phyloP scores from a whole-genome alignment of 2,113 vertebrate species.

The Rhinolophus sinicus region DNA sequence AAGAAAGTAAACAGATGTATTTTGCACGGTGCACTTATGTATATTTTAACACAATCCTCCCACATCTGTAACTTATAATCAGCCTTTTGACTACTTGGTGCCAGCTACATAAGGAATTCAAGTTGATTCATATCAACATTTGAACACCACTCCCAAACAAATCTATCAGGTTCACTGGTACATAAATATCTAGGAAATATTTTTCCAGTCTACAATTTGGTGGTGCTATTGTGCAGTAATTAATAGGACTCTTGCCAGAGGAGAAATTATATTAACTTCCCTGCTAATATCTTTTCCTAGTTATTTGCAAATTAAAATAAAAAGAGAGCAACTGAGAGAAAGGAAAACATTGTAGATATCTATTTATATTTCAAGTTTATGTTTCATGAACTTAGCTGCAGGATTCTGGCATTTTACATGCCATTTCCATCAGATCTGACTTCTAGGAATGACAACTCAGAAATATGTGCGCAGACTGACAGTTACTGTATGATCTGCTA shows the following conservation, averaged over 20 bases:
- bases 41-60: conserved; percentile 79
- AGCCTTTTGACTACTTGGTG: conserved; percentile 19
- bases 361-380: conserved; percentile 86
- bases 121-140: not conserved
- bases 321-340: conserved; percentile 60
- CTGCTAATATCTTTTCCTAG: conserved; percentile 57
- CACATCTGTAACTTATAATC: conserved; percentile 54
- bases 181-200: conserved; percentile 45
- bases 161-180: conserved; percentile 48
- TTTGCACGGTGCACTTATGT: conserved; percentile 82
- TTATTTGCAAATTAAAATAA: conserved; percentile 70
- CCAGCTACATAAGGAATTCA: conserved; percentile 55
- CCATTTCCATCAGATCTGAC: conserved; percentile 70
- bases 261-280: conserved; percentile 73
- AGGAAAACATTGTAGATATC: conserved; percentile 85
- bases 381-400: conserved; percentile 74
- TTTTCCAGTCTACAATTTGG: conserved; percentile 58
- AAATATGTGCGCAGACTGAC: conserved; percentile 62
- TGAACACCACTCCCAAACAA: conserved; percentile 6
- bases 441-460: conserved; percentile 36
- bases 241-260: conserved; percentile 69
- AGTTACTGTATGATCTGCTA: conserved; percentile 78
- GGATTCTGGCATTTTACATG: conserved; percentile 72
- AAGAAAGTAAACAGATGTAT: conserved; percentile 78
- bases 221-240: conserved; percentile 69